These are phyloP conservation scores for Penaeus vannamei DNA, from an alignment of 1,140 invertebrate species.

Conservation along the genomic window DNA sequence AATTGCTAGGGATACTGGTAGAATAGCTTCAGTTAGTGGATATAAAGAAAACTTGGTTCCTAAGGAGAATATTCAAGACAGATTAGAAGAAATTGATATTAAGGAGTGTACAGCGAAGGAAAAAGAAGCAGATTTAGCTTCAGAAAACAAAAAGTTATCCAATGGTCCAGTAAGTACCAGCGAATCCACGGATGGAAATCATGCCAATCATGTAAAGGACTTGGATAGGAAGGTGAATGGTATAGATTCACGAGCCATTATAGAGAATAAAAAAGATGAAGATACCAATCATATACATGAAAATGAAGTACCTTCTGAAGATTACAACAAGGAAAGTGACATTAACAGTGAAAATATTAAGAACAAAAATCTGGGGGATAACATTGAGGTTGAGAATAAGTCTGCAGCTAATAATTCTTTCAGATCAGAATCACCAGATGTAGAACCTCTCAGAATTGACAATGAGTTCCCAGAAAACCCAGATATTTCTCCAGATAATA, in stretches of 20 bases:
- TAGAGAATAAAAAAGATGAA: constrained; percentile 13
- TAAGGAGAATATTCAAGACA: background rate
- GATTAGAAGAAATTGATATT: background rate
- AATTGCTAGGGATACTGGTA: constrained; percentile 48
- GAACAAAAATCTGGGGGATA: background rate
- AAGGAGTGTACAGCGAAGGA: background rate
- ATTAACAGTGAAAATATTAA: background rate
- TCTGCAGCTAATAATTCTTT: background rate
- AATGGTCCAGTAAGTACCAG: background rate
- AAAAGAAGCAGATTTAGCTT: background rate
- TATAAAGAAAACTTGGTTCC: constrained; percentile 16
- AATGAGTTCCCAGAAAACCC: no score
- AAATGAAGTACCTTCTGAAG: background rate
- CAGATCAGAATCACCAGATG: no score
- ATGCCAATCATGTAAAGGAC: background rate
- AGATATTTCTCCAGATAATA: no score
- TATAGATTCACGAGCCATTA: no score
- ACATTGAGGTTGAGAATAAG: background rate
- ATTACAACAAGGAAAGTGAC: background rate
- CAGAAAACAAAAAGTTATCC: background rate
- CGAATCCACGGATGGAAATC: background rate
- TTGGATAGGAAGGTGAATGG: no score
- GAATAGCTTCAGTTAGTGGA: constrained; percentile 35
- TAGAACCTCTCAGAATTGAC: no score
- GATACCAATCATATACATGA: background rate